These are phyloP conservation scores for Ectemnius continuus DNA, from an alignment of 2,888 invertebrate species.

Conservation along the genomic window DNA sequence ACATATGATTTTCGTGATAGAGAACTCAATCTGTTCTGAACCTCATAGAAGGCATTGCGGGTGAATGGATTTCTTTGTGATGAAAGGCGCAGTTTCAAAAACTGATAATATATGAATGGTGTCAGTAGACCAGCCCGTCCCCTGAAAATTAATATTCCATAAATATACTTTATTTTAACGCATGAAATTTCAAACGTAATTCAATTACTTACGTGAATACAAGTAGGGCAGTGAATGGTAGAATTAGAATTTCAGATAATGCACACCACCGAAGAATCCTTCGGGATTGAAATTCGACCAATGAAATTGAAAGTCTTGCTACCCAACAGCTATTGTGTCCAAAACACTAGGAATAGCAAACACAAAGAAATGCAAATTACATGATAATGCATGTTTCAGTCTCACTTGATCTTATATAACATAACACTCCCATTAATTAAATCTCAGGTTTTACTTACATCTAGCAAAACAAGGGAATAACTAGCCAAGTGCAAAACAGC, in stretches of 20 bases:
- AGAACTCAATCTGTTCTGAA: slow-evolving; percentile 86
- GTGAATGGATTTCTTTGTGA: slow-evolving; percentile 98
- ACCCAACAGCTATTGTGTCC: slow-evolving; percentile 96
- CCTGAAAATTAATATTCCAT: slow-evolving; percentile 79
- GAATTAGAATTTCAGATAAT: slow-evolving; percentile 94
- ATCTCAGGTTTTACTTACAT: slow-evolving; percentile 85
- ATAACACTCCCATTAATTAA: background rate
- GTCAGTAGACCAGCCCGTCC: slow-evolving; percentile 94
- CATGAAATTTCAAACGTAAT: background rate
- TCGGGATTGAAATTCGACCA: slow-evolving; percentile 94
- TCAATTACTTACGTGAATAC: slow-evolving; percentile 88
- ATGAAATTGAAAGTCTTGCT: slow-evolving; percentile 89
- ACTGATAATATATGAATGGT: slow-evolving; percentile 98
- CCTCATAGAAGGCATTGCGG: slow-evolving; percentile 93
- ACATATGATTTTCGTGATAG: slow-evolving; percentile 84
- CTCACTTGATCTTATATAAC: background rate
- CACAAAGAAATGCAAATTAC: slow-evolving; percentile 11
- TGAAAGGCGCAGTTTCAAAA: slow-evolving; percentile 93
- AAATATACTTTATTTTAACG: background rate
- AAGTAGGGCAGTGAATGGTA: slow-evolving; percentile 89
- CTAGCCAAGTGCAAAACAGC: slow-evolving; percentile 95
- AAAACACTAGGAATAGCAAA: too few relatives aligned
- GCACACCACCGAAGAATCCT: slow-evolving; percentile 95
- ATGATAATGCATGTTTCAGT: slow-evolving; percentile 27
- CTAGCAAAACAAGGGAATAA: slow-evolving; percentile 92